Evolutionary conservation across 2,113 vertebrate species (phyloP), one percentile per base, ranked within the genome.

Genomic region (Pseudopipra pipra): DNA sequence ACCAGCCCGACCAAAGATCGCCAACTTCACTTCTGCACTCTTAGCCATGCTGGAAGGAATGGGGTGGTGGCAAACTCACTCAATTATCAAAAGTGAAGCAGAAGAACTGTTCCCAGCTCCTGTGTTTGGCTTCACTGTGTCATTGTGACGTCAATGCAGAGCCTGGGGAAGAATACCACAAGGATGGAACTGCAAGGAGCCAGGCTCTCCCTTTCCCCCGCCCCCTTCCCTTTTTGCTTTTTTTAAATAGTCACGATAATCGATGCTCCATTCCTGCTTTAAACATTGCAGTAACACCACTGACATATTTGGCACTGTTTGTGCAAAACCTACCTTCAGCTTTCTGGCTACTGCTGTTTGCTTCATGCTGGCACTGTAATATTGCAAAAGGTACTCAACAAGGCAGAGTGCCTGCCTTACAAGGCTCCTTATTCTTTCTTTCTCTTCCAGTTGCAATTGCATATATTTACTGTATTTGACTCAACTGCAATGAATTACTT

Each of bases 1-100:
- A 1, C 99, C 99, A 8, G 99, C 99, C 97, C 98, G 98, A 51
- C 99, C 99, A 54, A 99, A 99, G 91, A 99, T 98, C 0, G 99
- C 99, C 95, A 99, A 68, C 93, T 99, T 99, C 96, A 99, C 99
- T 96, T 99, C 99, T 11, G 99, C 97, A 4, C 98, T 99, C 95
- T 99, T 99, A 66, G 99, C 99, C 99, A 99, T 99, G 94, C 66
- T 81, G 95, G 56, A 20, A 83, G 39, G 41, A 55, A 43, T 0
- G 2, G 55, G 44, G 41, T 1, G 56, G 37, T 6, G 21, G 93
- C 65, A 74, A 77, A 77, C 67, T 91, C 91, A 35, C 80, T 76
- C 67, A 12, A 1, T 66, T 51, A 44, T 33, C 85, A 77, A 39
- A 76, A 86, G 51, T 54, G 88, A 67, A 76, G 91, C 68, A 83